Evolutionary conservation across 35 echinoderm and acorn worm genomes (phyloP).

Genomic region (Eucidaris tribuloides): DNA sequence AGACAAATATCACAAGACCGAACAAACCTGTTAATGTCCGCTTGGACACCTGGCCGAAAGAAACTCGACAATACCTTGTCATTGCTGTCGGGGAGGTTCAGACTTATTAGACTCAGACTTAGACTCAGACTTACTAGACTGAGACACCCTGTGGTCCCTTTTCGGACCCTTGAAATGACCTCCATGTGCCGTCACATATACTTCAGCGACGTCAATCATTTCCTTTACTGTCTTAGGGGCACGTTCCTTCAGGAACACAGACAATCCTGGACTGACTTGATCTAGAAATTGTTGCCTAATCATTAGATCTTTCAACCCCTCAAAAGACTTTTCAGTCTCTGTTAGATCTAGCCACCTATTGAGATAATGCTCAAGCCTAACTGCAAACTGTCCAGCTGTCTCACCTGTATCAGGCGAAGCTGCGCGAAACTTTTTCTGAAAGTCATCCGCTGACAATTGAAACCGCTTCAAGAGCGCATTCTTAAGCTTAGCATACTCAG

Average conservation of each 20-base stretch:
- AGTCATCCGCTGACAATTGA: constrained; percentile 40
- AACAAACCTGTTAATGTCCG: constrained; percentile 46
- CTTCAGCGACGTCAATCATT: constrained; percentile 28
- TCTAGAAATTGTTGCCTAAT: constrained; percentile 42
- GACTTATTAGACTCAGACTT: neutral
- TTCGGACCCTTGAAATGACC: constrained; percentile 14
- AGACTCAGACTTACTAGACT: neutral
- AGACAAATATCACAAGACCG: constrained; percentile 46
- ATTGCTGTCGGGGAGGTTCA: neutral
- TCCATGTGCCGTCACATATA: constrained; percentile 49
- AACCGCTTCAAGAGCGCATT: constrained; percentile 36
- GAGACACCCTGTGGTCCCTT: neutral
- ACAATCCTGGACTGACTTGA: constrained; percentile 19
- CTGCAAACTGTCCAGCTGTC: constrained; percentile 43
- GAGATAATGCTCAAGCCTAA: constrained; percentile 36
- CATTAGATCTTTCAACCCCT: constrained; percentile 26
- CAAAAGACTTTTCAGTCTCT: constrained; percentile 2
- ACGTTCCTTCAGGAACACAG: constrained; percentile 46
- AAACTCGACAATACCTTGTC: constrained; percentile 35
- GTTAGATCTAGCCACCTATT: constrained; percentile 60
- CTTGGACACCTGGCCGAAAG: constrained; percentile 47
- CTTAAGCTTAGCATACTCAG: constrained; percentile 48
- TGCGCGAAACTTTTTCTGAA: constrained; percentile 18
- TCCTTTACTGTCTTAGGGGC: neutral
- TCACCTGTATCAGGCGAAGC: constrained; percentile 49